phyloP scores from a whole-genome alignment of 2,113 vertebrate species.

The Nibea albiflora region DNA sequence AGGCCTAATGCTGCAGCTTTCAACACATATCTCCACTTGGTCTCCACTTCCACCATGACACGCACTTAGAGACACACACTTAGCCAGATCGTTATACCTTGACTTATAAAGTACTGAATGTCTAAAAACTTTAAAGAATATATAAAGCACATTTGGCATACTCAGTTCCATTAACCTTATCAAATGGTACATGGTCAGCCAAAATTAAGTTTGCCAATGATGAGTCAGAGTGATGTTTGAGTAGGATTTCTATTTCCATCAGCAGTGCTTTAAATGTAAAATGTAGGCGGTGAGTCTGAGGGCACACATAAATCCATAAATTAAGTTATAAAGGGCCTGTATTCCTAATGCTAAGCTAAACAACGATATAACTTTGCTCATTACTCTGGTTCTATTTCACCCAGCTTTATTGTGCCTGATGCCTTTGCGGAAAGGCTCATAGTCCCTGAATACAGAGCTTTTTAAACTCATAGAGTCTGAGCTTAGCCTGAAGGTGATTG shows the following conservation, averaged over 20 bases:
- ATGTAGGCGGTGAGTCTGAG: neutral
- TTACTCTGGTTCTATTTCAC: neutral
- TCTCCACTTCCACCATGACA: neutral
- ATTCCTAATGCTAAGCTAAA: neutral
- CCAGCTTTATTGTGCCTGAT: neutral
- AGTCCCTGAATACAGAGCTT: neutral
- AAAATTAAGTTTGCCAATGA: slow-evolving; percentile 11
- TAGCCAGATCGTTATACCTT: neutral
- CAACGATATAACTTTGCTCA: neutral
- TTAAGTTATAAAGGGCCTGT: neutral
- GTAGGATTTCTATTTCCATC: neutral
- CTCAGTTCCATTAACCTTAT: slow-evolving; percentile 13
- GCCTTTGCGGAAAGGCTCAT: neutral
- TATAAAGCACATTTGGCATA: neutral
- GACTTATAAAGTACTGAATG: neutral
- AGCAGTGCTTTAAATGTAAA: neutral
- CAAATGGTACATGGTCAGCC: neutral
- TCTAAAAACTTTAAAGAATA: neutral
- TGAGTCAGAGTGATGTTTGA: slow-evolving; percentile 3
- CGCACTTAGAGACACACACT: neutral
- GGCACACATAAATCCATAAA: neutral
- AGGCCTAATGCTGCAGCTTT: neutral
- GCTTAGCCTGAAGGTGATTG: neutral
- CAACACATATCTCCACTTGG: neutral
- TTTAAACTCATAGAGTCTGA: neutral